phyloP scores from a whole-genome alignment of 1,140 invertebrate genomes.

The Macrobrachium rosenbergii region DNA sequence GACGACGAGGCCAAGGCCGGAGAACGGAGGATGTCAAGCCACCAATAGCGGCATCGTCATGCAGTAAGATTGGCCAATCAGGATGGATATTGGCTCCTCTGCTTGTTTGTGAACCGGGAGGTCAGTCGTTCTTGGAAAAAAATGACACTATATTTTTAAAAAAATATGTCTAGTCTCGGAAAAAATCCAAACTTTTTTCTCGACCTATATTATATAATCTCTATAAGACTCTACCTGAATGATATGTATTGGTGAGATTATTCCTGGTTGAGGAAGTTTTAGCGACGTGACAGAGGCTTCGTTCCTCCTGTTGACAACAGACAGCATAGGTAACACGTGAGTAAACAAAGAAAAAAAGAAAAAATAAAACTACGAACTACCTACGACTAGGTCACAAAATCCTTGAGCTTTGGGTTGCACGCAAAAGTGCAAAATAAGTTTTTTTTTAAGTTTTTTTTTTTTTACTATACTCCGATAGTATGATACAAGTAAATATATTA shows the following conservation, averaged over 20 bases:
- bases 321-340: slow-evolving; percentile 37
- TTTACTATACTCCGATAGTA: slow-evolving; percentile 51
- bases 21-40: slow-evolving; percentile 37
- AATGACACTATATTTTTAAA: background rate
- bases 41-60: slow-evolving; percentile 47
- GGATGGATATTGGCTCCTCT: slow-evolving; percentile 41
- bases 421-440: slow-evolving; percentile 41
- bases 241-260: too few relatives aligned
- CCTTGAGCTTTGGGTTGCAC: slow-evolving; percentile 58
- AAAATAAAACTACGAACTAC: slow-evolving; percentile 34
- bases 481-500: slow-evolving; percentile 54
- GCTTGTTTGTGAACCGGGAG: slow-evolving; percentile 31
- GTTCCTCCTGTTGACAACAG: slow-evolving; percentile 30
- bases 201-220: background rate
- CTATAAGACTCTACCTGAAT: too few relatives aligned
- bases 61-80: slow-evolving; percentile 54
- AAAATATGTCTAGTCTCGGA: background rate
- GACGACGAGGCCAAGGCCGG: slow-evolving; percentile 8
- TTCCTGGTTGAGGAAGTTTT: background rate
- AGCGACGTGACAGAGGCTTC: too few relatives aligned
- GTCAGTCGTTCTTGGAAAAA: background rate
- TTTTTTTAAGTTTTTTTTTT: too few relatives aligned
- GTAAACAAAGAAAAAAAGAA: slow-evolving; percentile 29
- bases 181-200: background rate
- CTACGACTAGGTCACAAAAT: slow-evolving; percentile 63